phyloP scores from a whole-genome alignment of 2,888 invertebrate genomes.

The Cantharis nigra region DNA sequence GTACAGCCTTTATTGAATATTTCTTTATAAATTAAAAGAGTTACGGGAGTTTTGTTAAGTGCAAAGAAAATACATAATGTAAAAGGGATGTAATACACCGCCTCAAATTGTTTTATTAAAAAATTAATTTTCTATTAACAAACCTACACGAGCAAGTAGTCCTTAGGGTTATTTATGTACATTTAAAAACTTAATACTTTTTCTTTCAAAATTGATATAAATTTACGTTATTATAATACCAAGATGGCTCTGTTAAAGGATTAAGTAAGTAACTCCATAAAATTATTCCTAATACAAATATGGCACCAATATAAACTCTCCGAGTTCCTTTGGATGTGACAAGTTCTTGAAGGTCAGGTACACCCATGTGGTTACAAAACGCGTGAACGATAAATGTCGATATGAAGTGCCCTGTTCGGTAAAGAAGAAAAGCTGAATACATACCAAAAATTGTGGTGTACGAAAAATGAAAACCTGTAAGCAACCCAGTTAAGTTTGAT shows the following conservation, averaged over 20 bases:
- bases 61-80: no score
- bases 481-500: not conserved
- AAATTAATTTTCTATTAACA: not conserved
- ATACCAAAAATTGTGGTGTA: conserved; percentile 94
- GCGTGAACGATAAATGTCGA: conserved; percentile 89
- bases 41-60: no score
- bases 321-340: conserved; percentile 61
- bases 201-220: conserved; percentile 13
- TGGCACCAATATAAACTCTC: conserved; percentile 64
- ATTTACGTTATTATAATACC: conserved; percentile 45
- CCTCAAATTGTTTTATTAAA: not conserved
- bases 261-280: conserved; percentile 78
- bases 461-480: conserved; percentile 80
- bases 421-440: conserved; percentile 91
- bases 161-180: not conserved
- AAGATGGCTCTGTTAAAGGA: conserved; percentile 72
- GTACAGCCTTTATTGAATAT: no score
- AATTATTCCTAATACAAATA: conserved; percentile 76
- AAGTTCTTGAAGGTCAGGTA: conserved; percentile 83
- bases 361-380: conserved; percentile 97
- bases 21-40: no score
- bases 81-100: not conserved
- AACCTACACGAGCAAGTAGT: not conserved
- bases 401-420: conserved; percentile 86
- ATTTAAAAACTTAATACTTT: not conserved